Conservation (phyloP, 2,888 invertebrate species). For the Dicranocentrus wangi region DNA sequence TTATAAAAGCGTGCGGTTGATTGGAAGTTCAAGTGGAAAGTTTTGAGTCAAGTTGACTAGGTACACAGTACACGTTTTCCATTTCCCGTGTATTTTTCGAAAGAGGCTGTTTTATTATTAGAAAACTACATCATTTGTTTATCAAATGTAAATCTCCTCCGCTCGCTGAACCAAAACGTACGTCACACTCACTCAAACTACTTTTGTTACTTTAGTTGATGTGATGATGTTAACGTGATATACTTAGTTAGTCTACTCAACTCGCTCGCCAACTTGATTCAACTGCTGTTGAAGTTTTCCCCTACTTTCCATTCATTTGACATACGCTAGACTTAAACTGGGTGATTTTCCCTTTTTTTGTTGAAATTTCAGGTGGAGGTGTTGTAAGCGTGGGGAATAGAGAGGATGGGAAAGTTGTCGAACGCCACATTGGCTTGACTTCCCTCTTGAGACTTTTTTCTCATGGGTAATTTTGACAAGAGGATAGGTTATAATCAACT, state of each 20-base stretch:
- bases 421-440: slow-evolving; percentile 2
- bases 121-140: neutral
- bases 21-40: slow-evolving; percentile 21
- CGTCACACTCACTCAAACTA: too few relatives aligned
- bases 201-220: too few relatives aligned
- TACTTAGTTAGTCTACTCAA: too few relatives aligned
- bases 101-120: neutral
- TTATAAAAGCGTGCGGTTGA: neutral
- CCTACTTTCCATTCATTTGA: too few relatives aligned
- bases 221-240: too few relatives aligned
- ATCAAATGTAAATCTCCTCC: neutral
- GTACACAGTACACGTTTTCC: too few relatives aligned
- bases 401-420: slow-evolving; percentile 2
- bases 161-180: too few relatives aligned
- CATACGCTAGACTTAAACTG: too few relatives aligned
- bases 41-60: neutral
- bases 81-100: too few relatives aligned
- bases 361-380: slow-evolving; percentile 1
- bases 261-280: too few relatives aligned
- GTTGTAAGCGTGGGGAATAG: neutral
- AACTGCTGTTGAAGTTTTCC: too few relatives aligned
- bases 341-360: neutral
- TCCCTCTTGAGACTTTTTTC: slow-evolving; percentile 34
- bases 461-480: slow-evolving; percentile 40
- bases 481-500: slow-evolving; percentile 34